A percentile compares a stretch with the other conserved stretches of the same genome.
Evolutionary conservation across 2,888 invertebrate genomes (phyloP).

Genomic region (Diabrotica balteata): DNA sequence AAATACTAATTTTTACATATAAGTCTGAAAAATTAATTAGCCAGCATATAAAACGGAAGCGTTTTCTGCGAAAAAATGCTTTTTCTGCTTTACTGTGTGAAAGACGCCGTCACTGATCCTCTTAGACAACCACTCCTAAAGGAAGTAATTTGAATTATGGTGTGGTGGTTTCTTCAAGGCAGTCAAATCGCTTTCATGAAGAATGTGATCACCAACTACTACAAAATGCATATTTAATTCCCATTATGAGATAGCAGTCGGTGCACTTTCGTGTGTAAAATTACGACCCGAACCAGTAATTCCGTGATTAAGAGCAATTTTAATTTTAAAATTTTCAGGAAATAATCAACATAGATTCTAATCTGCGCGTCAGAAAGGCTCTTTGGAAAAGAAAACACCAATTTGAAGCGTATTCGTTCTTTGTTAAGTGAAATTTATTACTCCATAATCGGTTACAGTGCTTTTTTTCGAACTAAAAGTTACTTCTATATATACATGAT

Average conservation of each 20-base stretch:
- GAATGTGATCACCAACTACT: slow-evolving; percentile 35
- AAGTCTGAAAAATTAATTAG: too few relatives aligned
- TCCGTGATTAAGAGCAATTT: slow-evolving; percentile 48
- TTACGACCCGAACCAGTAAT: slow-evolving; percentile 38
- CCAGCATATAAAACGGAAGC: too few relatives aligned
- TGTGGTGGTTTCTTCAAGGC: slow-evolving; percentile 19
- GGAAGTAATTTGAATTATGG: slow-evolving; percentile 25
- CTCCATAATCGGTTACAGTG: too few relatives aligned
- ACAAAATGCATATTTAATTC: slow-evolving; percentile 37
- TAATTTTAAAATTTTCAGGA: slow-evolving; percentile 50
- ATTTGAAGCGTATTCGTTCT: slow-evolving; percentile 9
- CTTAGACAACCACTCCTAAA: slow-evolving; percentile 16
- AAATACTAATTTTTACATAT: too few relatives aligned
- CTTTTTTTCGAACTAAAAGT: too few relatives aligned
- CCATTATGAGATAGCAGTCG: slow-evolving; percentile 37
- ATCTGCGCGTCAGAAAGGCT: slow-evolving; percentile 31
- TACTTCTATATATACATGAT: too few relatives aligned
- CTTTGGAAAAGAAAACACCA: slow-evolving; percentile 30
- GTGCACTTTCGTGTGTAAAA: slow-evolving; percentile 45
- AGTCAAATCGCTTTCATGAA: slow-evolving; percentile 24
- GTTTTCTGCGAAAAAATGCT: too few relatives aligned
- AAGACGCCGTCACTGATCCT: background rate
- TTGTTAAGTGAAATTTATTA: too few relatives aligned
- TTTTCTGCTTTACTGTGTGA: too few relatives aligned
- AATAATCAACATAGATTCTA: slow-evolving; percentile 51